Conservation (phyloP, 2,113 vertebrate species). For the Mixornis gularis region DNA sequence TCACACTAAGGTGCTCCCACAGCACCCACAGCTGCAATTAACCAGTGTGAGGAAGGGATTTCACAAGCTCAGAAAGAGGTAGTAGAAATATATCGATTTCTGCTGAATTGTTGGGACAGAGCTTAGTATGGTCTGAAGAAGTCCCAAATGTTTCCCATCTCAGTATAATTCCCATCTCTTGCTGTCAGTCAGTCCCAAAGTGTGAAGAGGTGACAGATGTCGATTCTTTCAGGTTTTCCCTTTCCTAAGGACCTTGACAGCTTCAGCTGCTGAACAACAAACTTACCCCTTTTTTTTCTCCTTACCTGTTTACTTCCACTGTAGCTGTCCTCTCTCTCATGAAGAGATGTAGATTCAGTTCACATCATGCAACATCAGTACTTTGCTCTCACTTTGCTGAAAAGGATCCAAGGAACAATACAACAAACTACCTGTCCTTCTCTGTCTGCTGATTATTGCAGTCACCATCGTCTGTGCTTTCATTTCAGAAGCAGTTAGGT, state of each 20-base stretch:
- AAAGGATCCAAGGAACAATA: background rate
- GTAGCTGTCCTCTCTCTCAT: background rate
- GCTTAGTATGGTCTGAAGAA: background rate
- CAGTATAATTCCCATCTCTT: background rate
- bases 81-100: background rate
- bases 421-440: background rate
- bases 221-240: background rate
- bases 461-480: background rate
- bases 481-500: background rate
- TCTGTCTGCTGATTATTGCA: background rate
- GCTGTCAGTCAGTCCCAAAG: conserved; percentile 17
- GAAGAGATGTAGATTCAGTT: background rate
- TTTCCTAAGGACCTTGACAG: conserved; percentile 7
- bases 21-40: background rate
- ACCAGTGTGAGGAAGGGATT: background rate
- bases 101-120: background rate
- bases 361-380: background rate
- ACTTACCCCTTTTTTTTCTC: background rate
- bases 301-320: background rate
- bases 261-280: background rate
- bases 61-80: background rate
- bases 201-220: conserved; percentile 26
- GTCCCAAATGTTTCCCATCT: background rate
- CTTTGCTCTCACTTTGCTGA: background rate
- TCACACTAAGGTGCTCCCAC: background rate